Percentiles rank a stretch among this genome's conserved stretches.
Evolutionary conservation across 2,113 vertebrate genomes (phyloP).

Genomic region (Vidua macroura): DNA sequence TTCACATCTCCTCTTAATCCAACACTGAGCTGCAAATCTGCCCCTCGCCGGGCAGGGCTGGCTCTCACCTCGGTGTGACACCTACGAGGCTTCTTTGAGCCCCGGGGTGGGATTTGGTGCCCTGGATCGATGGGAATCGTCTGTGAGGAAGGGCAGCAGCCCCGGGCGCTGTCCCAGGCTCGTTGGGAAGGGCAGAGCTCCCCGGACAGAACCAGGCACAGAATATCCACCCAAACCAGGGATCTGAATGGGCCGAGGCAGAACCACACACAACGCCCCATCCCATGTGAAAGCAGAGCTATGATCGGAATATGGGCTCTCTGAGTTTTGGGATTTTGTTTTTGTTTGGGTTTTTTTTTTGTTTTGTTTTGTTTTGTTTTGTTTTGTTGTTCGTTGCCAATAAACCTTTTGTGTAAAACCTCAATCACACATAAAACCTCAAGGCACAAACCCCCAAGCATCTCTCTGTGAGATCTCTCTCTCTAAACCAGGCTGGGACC

Average conservation of each 20-base stretch:
- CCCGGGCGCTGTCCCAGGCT: not conserved
- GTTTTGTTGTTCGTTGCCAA: not conserved
- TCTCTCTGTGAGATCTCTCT: too few relatives aligned
- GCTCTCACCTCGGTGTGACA: not conserved
- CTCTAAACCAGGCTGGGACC: fast-evolving
- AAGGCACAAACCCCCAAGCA: too few relatives aligned
- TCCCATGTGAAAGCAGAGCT: fast-evolving
- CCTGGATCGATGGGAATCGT: fast-evolving
- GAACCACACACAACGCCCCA: fast-evolving
- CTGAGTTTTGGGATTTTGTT: not conserved
- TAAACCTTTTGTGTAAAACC: not conserved
- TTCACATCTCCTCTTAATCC: slow-evolving; percentile 4
- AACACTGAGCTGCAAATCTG: slow-evolving; percentile 73
- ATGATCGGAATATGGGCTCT: fast-evolving
- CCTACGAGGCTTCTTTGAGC: not conserved
- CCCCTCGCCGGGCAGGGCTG: not conserved
- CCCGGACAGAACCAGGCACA: fast-evolving
- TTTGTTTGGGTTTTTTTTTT: too few relatives aligned
- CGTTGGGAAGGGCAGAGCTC: fast-evolving
- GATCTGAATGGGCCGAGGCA: not conserved
- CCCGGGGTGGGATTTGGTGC: not conserved
- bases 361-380: too few relatives aligned
- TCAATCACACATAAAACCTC: not conserved
- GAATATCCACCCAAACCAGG: fast-evolving
- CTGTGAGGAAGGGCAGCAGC: not conserved